These are phyloP conservation scores for Lasaia peninsularis DNA, from an alignment of 1,140 invertebrate genomes.

Conservation along the genomic window DNA sequence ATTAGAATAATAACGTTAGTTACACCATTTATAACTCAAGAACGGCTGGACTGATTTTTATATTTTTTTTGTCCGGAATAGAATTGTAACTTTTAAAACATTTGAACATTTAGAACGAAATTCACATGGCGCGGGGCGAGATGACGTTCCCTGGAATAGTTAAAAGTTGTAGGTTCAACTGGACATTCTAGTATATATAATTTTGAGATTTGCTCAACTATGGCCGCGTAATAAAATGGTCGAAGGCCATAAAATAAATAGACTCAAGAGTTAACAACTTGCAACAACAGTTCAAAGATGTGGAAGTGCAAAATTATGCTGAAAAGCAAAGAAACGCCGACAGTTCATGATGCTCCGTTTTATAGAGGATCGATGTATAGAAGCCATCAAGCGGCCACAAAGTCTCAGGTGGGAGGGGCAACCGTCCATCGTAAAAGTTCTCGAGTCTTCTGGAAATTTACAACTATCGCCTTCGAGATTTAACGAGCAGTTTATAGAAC, in stretches of 20 bases:
- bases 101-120: no score
- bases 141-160: no score
- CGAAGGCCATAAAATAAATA: background rate
- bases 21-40: no score
- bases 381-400: conserved; percentile 48
- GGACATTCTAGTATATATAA: background rate
- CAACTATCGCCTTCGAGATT: conserved; percentile 66
- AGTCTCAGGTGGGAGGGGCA: conserved; percentile 62
- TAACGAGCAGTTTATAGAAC: conserved; percentile 73
- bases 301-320: conserved; percentile 25
- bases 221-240: background rate
- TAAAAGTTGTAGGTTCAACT: no score
- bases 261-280: background rate
- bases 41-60: no score
- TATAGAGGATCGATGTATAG: conserved; percentile 58
- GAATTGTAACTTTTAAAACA: no score
- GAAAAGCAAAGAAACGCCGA: conserved; percentile 38
- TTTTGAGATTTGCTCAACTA: background rate
- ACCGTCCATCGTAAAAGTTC: conserved; percentile 63
- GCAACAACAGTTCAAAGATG: conserved; percentile 8
- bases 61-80: no score
- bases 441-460: conserved; percentile 63
- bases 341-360: conserved; percentile 46
- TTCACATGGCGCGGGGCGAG: no score
- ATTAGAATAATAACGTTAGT: no score